Evolutionary conservation across 2,888 invertebrate species (phyloP).

Genomic region (Corbicula japonica): DNA sequence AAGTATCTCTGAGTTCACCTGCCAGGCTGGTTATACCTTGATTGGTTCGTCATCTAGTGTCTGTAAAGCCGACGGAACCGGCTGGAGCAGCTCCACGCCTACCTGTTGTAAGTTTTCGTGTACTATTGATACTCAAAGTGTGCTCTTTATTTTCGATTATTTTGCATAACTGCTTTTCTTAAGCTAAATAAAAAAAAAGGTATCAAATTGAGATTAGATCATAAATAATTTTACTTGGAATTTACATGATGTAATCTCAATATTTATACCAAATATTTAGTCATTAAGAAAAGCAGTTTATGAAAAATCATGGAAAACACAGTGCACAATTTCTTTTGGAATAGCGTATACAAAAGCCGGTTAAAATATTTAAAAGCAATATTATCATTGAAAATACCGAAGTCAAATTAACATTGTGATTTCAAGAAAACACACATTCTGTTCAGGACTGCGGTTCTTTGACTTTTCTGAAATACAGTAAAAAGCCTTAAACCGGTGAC

Average conservation of each 20-base stretch:
- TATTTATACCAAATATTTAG: too few species aligned
- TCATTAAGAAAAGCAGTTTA: too few species aligned
- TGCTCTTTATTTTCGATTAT: neutral
- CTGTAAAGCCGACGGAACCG: constrained; percentile 43
- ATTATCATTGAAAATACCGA: too few species aligned
- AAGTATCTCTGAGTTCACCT: constrained; percentile 24
- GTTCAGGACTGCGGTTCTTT: too few species aligned
- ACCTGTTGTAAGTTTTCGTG: constrained; percentile 43
- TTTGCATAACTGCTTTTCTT: neutral
- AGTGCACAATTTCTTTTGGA: too few species aligned
- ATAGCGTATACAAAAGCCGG: neutral
- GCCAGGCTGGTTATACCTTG: constrained; percentile 39
- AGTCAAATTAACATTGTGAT: too few species aligned
- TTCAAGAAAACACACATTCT: too few species aligned
- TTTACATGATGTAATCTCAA: too few species aligned
- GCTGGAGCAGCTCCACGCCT: constrained; percentile 38
- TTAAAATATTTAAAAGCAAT: too few species aligned
- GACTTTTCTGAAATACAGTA: too few species aligned
- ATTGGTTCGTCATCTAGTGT: constrained; percentile 18
- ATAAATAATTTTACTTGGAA: neutral
- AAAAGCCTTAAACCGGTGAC: too few species aligned
- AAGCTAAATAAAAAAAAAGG: neutral
- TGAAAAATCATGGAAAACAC: too few species aligned
- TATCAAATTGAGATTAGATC: neutral
- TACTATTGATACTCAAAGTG: neutral